Percentiles rank a stretch among this genome's conserved stretches.
Evolutionary conservation across 2,797 vertebrate genomes (phyloP).

Genomic region (Malurus splendens): DNA sequence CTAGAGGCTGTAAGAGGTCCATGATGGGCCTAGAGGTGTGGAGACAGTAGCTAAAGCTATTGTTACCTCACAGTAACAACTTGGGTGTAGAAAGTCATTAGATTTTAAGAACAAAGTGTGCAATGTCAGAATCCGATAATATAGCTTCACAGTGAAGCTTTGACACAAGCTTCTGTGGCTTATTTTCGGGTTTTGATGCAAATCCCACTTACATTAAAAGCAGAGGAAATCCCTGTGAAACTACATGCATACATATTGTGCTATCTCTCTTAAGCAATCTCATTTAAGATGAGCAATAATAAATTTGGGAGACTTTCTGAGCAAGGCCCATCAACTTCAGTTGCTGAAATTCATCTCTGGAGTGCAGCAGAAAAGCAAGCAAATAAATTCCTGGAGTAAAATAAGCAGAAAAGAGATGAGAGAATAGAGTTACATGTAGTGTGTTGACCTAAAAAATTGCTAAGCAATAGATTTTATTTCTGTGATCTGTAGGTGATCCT

Average conservation of each 20-base stretch:
- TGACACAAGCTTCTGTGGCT: not conserved
- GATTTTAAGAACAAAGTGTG: not conserved
- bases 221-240: not conserved
- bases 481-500: not conserved
- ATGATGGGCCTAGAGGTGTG: not conserved
- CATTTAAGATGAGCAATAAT: not conserved
- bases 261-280: not conserved
- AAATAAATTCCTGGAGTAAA: not conserved
- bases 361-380: not conserved
- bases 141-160: not conserved
- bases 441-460: not conserved
- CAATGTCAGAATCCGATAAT: not conserved
- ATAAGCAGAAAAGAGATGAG: not conserved
- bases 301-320: not conserved
- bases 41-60: rapidly evolving
- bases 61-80: rapidly evolving
- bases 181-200: not conserved
- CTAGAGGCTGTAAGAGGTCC: not conserved
- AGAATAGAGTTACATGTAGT: not conserved
- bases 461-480: conserved; percentile 2
- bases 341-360: not conserved
- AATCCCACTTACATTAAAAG: not conserved
- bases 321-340: not conserved
- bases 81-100: not conserved
- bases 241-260: not conserved